Conservation (phyloP, 92 coral and sea anemone genomes). For the Zoanthus sansibaricus region DNA sequence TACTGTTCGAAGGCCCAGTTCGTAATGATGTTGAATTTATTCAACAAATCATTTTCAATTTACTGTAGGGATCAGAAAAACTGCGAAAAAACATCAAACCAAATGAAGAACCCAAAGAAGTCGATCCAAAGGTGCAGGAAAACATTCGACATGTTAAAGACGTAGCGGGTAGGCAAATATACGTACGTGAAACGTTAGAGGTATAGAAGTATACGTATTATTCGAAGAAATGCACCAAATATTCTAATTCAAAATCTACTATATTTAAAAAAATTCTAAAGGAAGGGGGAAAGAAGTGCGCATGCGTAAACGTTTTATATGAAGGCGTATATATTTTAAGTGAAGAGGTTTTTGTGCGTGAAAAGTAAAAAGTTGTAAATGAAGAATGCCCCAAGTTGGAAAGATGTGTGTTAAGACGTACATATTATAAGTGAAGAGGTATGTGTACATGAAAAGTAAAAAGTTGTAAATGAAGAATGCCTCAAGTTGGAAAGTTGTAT, state of each 20-base stretch:
- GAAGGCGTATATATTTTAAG: too few relatives aligned
- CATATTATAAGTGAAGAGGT: too few relatives aligned
- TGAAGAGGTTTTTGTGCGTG: too few relatives aligned
- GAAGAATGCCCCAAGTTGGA: too few relatives aligned
- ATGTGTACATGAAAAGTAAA: too few relatives aligned
- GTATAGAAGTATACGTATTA: neutral
- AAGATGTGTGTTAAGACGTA: too few relatives aligned
- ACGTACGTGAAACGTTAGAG: neutral
- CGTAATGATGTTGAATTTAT: neutral
- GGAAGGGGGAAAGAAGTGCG: too few relatives aligned
- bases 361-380: too few relatives aligned
- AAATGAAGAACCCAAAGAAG: slow-evolving; percentile 90
- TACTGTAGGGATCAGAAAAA: slow-evolving; percentile 73
- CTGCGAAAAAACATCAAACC: slow-evolving; percentile 84
- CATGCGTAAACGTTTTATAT: too few relatives aligned
- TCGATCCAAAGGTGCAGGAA: slow-evolving; percentile 86
- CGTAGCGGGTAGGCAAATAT: slow-evolving; percentile 75
- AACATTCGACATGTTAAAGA: slow-evolving; percentile 92
- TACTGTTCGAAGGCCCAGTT: neutral
- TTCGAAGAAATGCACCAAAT: neutral
- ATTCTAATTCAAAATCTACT: too few relatives aligned
- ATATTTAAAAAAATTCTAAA: neutral
- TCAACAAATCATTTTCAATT: neutral
- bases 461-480: too few relatives aligned
- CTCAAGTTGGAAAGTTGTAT: too few relatives aligned